These are phyloP conservation scores for Poeciliopsis turrubarensis DNA, from an alignment of 2,113 vertebrate genomes.

Conservation along the genomic window DNA sequence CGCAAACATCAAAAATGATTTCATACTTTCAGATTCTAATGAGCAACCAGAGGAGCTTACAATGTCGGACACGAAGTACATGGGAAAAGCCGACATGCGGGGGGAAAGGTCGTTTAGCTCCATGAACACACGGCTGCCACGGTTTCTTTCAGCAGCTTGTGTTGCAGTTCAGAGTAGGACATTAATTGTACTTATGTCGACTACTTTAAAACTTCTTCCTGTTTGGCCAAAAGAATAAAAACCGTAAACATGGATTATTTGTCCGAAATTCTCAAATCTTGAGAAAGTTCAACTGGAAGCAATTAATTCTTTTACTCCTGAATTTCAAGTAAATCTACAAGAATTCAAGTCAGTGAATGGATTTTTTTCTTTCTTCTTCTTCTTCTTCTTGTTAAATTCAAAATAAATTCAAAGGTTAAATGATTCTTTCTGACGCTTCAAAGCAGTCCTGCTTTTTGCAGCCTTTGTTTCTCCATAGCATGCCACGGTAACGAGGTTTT, in stretches of 20 bases:
- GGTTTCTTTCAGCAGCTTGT: not conserved
- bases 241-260: not conserved
- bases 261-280: not conserved
- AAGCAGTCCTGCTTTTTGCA: constrained; percentile 18
- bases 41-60: not conserved
- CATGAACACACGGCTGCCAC: not conserved
- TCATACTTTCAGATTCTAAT: not conserved
- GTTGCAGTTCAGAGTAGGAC: not conserved
- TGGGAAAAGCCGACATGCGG: not conserved
- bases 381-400: constrained; percentile 2
- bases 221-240: not conserved
- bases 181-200: not conserved
- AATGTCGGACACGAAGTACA: not conserved
- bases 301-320: not conserved
- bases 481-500: constrained; percentile 11
- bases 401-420: constrained; percentile 23
- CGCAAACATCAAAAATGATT: not conserved
- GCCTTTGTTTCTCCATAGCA: not conserved
- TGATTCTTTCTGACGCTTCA: constrained; percentile 21
- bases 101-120: not conserved
- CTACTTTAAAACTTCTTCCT: not conserved
- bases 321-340: not conserved
- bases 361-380: not conserved
- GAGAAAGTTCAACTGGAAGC: not conserved
- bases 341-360: not conserved